These are phyloP conservation scores for Mustelus asterias DNA, from an alignment of 2,113 vertebrate species.

Conservation along the genomic window DNA sequence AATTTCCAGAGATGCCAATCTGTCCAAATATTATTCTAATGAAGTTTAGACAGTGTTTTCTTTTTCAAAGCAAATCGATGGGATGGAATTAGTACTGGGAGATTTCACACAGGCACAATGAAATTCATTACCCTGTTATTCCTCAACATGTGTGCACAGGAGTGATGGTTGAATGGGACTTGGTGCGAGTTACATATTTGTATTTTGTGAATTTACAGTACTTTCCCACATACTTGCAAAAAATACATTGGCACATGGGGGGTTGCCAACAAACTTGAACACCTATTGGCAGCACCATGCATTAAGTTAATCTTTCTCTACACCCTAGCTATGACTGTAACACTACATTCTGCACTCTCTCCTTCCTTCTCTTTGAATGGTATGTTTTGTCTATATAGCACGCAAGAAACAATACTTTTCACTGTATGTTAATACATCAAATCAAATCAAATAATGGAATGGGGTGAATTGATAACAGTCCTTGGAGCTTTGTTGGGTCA, in stretches of 20 bases:
- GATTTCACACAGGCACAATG: background rate
- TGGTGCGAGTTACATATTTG: background rate
- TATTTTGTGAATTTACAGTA: background rate
- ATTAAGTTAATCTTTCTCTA: background rate
- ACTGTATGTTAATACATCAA: too few species aligned
- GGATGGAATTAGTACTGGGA: background rate
- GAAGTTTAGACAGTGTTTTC: background rate
- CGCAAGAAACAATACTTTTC: too few species aligned
- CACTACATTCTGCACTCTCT: too few species aligned
- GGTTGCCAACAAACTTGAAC: background rate
- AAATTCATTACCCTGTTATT: background rate
- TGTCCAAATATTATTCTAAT: constrained; percentile 11
- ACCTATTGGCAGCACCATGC: background rate
- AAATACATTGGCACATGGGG: background rate
- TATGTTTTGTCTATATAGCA: too few species aligned
- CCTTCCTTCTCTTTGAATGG: too few species aligned
- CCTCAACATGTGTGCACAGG: background rate
- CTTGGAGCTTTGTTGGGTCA: background rate
- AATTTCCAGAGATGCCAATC: background rate
- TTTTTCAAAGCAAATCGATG: background rate
- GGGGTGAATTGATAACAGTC: background rate
- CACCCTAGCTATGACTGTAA: too few species aligned
- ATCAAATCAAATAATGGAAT: background rate
- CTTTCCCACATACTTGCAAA: background rate
- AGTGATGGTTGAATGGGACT: background rate